Base-by-base conservation (phyloP, 2,888 invertebrate species). In the Blastobasis lacticolella region DNA sequence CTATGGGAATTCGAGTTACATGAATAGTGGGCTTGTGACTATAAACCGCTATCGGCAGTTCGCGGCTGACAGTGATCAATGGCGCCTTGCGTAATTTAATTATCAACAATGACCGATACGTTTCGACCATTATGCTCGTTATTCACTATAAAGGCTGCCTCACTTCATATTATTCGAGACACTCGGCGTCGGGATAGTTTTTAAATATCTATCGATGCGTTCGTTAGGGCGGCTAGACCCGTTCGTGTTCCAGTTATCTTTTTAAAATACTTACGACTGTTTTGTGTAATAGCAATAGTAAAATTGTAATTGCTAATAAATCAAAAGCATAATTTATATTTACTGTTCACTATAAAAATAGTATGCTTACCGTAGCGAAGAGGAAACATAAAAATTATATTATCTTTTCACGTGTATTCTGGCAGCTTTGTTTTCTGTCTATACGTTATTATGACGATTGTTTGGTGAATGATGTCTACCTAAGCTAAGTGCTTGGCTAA, bases 331-430 rank as follows among this genome's bases (percentile, higher is more conserved):
- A 73, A 86, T 86, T 85, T 85, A 86, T 78, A 63, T 66, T 78
- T 68, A 77, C 71, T 66, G 75, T 73, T 65, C 57, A 64, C 72
- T 65, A 78, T 85, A 82, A 84, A 75, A 81, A 75, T 71, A 63
- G 63, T 72, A 70, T 71, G 71, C 72, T 71, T 68, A 68, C 67
- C 67, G 62, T 66, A 67, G 66, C 63, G 69, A 68, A 57, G 67
- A 80, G 81, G 77, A 81, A 81, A 73, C 79, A 81, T 85, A 81
- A 86, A 82, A 85, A 70, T 73, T 80, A 79, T 83, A 81, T 75
- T 77, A 74, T 76, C 75, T 73, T 76, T 76, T 80, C 80, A 85
- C 82, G 81, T 83, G 84, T 80, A 71, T 58, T 68, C 64, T 62
- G 62, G 69, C 71, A 68, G 62, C 63, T 63, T 69, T 66, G 67